phyloP scores from a whole-genome alignment of 2,888 invertebrate species.

The Caenorhabditis plicata region DNA sequence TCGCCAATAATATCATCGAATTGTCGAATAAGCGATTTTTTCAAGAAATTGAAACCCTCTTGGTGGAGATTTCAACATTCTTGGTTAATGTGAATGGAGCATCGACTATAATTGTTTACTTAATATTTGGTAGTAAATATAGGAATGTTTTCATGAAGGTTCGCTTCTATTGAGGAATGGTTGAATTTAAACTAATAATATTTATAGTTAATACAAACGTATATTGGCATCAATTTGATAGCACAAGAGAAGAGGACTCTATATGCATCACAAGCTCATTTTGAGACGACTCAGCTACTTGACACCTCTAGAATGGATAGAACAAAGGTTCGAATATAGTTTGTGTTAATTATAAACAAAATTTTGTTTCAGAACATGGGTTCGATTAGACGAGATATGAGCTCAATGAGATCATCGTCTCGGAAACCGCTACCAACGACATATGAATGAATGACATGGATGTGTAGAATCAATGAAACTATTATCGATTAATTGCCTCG shows the following conservation, averaged over 20 bases:
- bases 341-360: not conserved
- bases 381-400: constrained; percentile 12
- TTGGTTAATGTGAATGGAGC: constrained; percentile 58
- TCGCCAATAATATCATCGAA: constrained; percentile 59
- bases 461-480: not conserved
- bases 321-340: too few relatives aligned
- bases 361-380: constrained; percentile 18
- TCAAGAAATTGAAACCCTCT: constrained; percentile 39
- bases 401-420: constrained; percentile 8
- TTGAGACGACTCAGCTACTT: constrained; percentile 29
- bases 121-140: constrained; percentile 55
- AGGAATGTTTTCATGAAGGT: constrained; percentile 47
- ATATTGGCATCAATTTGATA: constrained; percentile 15
- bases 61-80: constrained; percentile 51
- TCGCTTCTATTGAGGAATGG: not conserved
- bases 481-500: not conserved
- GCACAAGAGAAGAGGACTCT: constrained; percentile 16
- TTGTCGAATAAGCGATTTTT: constrained; percentile 35
- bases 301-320: constrained; percentile 25
- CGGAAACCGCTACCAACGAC: not conserved
- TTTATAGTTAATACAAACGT: constrained; percentile 10
- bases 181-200: not conserved
- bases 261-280: constrained; percentile 30
- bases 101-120: constrained; percentile 52
- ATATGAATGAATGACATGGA: not conserved